Conservation (phyloP, 1,140 invertebrate species). For the Diabrotica undecimpunctata region DNA sequence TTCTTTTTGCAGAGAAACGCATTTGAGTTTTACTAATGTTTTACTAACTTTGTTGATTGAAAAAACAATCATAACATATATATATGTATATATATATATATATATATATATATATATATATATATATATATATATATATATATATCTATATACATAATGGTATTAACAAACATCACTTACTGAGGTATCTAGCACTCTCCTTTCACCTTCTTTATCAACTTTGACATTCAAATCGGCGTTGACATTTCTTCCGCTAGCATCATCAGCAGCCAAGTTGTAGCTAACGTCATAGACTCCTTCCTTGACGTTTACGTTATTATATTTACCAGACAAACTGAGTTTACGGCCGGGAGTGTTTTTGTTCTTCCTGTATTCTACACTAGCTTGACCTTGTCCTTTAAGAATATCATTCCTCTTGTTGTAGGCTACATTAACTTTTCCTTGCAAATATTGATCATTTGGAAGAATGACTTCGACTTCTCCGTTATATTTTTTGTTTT, state of each 20-base stretch:
- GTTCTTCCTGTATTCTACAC: conserved; percentile 51
- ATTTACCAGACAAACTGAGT: conserved; percentile 36
- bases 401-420: conserved; percentile 46
- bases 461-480: conserved; percentile 57
- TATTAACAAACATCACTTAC: conserved; percentile 31
- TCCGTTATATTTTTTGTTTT: conserved; percentile 48
- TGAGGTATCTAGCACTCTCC: conserved; percentile 43
- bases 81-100: too few relatives aligned
- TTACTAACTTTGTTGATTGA: too few relatives aligned
- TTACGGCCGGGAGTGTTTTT: conserved; percentile 54
- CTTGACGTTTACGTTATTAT: conserved; percentile 49
- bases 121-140: too few relatives aligned
- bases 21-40: too few relatives aligned
- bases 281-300: conserved; percentile 45
- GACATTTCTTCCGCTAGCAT: conserved; percentile 47
- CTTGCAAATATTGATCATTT: conserved; percentile 52
- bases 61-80: too few relatives aligned
- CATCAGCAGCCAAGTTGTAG: conserved; percentile 40
- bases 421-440: conserved; percentile 49
- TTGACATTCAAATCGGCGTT: conserved; percentile 46
- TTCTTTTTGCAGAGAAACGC: too few relatives aligned
- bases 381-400: conserved; percentile 46
- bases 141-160: too few relatives aligned
- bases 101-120: too few relatives aligned
- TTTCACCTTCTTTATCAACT: conserved; percentile 45